Base-by-base conservation (phyloP, 2,888 invertebrate species). In the Scaptomyza flava region DNA sequence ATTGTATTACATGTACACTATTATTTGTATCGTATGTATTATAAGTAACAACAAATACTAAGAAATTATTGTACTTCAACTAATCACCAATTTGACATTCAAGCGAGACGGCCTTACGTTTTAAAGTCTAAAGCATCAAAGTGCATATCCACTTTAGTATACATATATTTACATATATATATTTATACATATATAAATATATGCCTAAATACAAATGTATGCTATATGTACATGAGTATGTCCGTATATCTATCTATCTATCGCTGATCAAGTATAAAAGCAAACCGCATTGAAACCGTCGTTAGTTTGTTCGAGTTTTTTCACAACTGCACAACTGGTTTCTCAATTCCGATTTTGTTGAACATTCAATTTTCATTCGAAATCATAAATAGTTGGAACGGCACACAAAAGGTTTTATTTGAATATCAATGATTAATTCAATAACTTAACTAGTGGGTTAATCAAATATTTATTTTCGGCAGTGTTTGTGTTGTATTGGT, bases 51-150 rank as follows among this genome's bases (percentile, higher is more conserved):
- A 43, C 64, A 45, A 36, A 63, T 72, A 82, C 69, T 77, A 69
- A 78, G 60, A 64, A 75, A 83, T 79, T 83, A 83, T 81, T 78
- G 81, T 70, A 78, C 68, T 78, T 86, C 65, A 72, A 83, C 81
- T 83, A 81, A 81, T 86, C 81, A 81, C 84, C 75, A 56, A 75
- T 59, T 78, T 81, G 84, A 86, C 87, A 84, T 82, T 82, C 84
- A 69, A 87, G 79, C 81, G 81, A 83, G 72, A 82, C 68, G 72
- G 64, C 72, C 76, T 87, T 79, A 61, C 61, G 73, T 69, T 81
- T 71, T 81, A 79, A 82, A 87, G 82, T 82, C 82, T 87, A 84
- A 82, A 72, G 68, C 70, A 61, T 43, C 64, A 64, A 63, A 77
- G 65, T 77, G 64, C 69, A 77, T 72, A 77, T 58, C 54, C 56